Evolutionary conservation across 2,888 invertebrate genomes (phyloP), one percentile per base, ranked within the genome.

Genomic region (Caenorhabditis sp.): DNA sequence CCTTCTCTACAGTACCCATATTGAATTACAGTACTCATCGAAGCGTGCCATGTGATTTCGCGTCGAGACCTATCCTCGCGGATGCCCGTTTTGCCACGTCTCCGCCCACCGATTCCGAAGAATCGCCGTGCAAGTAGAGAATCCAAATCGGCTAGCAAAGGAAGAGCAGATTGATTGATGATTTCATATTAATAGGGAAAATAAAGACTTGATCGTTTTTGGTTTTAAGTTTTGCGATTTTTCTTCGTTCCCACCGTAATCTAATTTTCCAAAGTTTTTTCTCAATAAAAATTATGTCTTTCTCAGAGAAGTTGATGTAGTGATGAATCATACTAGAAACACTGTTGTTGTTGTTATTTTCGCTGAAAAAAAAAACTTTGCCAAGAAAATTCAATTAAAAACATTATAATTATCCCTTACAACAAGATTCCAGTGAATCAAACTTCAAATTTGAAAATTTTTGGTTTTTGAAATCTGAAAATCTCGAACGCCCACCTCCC

Each of bases 1-100:
- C n/a, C n/a, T n/a, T n/a, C n/a, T n/a, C n/a, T n/a, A n/a, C n/a
- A n/a, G n/a, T n/a, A n/a, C n/a, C n/a, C n/a, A n/a, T n/a, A n/a
- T 6, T 5, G 6, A 38, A 31, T 80, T 80, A 47, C 73, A 80
- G 82, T 74, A 24, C 69, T 82, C 35, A 69, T 82, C 73, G 82
- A 82, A 38, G 76, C 79, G 22, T 73, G 73, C 26, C 59, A 79
- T 38, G 56, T 61, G 35, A 19, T 79, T 4, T 79, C 82, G 38
- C 61, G 56, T 31, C 68, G 74, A 26, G 82, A 82, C 26, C 22
- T 77, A 8, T 54, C 26, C 8, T 31, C 74, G 1, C 77, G 74
- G 35, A 24, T 69, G 4, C 82, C 82, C 19, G n/a, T 73, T 4
- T 26, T 73, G 8, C 69, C 82, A 6, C 6, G 47, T 19, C 44